Evolutionary conservation across 2,797 vertebrate species (phyloP), one percentile per base, ranked within the genome.

Genomic region (Enteromius trimaculatus): DNA sequence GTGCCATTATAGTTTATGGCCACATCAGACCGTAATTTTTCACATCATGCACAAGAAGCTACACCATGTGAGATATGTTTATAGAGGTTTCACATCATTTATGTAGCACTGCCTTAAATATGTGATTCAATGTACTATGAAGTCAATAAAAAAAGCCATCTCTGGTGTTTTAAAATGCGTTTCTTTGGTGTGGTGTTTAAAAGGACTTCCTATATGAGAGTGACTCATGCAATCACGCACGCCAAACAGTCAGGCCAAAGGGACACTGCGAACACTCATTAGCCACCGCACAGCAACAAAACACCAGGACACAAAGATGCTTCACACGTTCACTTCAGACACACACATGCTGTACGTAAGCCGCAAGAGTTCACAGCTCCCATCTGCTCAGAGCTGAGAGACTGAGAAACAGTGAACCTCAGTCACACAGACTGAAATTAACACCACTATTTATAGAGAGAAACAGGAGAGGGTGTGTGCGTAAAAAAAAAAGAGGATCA

Each of bases 371-470:
- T 95, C 92, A 90, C 92, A 92, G 92, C 87, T 91, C 85, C 88
- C 83, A 75, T 92, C 89, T 90, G 90, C 86, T 88, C 80, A 85
- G 85, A 88, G 72, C 75, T 34, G 79, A 85, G 87, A 65, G 87
- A 83, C 90, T 87, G 90, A 87, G 83, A 93, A 90, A 88, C 82
- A 87, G 87, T 90, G 89, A 90, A 84, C 88, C 89, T 92, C 87
- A 88, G 85, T 92, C 91, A 89, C 92, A 87, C 91, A 14, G 92
- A 89, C 92, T 95, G 92, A 94, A 94, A 94, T 94, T 94, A 93
- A 92, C 93, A 90, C 89, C 70, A 64, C 90, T 94, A 94, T 94
- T 94, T 92, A 93, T 93, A 92, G 92, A 92, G 84, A 84, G 88
- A 88, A 86, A 80, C 84, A 85, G 72, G 76, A 83, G 68, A 60